phyloP scores from a whole-genome alignment of 2,797 vertebrate species.

The Nannoperca australis region DNA sequence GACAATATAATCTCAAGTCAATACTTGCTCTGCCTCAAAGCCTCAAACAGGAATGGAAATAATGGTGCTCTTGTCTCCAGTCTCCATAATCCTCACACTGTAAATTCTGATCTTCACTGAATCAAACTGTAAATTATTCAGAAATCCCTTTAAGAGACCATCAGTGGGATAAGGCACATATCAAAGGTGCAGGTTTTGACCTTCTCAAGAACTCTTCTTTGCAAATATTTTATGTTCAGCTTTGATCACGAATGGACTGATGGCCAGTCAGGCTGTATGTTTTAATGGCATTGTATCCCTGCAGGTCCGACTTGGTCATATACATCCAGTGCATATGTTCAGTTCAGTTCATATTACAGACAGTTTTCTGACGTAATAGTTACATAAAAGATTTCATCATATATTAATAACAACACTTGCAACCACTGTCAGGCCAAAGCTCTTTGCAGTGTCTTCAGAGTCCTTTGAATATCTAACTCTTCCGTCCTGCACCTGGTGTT shows the following conservation, averaged over 20 bases:
- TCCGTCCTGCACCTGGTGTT: not conserved
- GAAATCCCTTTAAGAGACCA: constrained; percentile 41
- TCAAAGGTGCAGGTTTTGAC: constrained; percentile 27
- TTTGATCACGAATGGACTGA: constrained; percentile 22
- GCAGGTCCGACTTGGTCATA: not conserved
- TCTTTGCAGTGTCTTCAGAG: not conserved
- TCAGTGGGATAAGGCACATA: not conserved
- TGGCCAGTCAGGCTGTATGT: not conserved
- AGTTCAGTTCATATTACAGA: no score
- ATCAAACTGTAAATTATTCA: constrained; percentile 16
- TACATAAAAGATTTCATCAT: not conserved
- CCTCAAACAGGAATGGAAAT: constrained; percentile 11
- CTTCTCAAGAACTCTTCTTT: not conserved
- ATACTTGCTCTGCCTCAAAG: not conserved
- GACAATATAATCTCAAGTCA: constrained; percentile 16
- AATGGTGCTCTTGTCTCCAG: not conserved
- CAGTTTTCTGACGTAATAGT: not conserved
- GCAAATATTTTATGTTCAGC: constrained; percentile 21
- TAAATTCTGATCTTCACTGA: constrained; percentile 24
- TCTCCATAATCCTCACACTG: constrained; percentile 23
- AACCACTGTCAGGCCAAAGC: not conserved
- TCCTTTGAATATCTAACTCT: not conserved
- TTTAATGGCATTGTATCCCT: not conserved
- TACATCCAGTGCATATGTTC: no score
- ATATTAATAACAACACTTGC: not conserved